Evolutionary conservation across 1,140 invertebrate species (phyloP).

Genomic region (Nilaparvata lugens): DNA sequence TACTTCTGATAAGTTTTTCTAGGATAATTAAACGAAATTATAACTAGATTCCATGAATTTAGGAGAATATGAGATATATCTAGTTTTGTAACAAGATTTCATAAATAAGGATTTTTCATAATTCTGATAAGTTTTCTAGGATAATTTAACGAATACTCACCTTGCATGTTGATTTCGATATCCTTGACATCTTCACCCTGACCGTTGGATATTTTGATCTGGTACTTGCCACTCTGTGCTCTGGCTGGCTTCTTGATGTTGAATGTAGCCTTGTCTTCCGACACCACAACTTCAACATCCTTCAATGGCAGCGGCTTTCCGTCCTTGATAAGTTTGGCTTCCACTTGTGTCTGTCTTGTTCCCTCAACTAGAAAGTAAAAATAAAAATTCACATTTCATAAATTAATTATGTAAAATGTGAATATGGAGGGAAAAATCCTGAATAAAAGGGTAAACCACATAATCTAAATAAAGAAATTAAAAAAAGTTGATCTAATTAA

Average conservation of each 20-base stretch:
- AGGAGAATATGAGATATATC: too few species aligned
- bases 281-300: constrained; percentile 79
- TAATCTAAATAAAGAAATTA: too few species aligned
- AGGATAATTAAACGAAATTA: too few species aligned
- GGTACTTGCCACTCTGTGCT: constrained; percentile 70
- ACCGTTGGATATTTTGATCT: constrained; percentile 75
- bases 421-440: too few species aligned
- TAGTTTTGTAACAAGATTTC: too few species aligned
- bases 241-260: constrained; percentile 83
- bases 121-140: neutral
- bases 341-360: constrained; percentile 73
- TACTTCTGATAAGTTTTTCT: too few species aligned
- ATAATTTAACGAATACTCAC: constrained; percentile 31
- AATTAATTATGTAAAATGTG: too few species aligned
- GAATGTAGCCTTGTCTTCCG: constrained; percentile 81
- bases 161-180: constrained; percentile 77
- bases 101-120: too few species aligned
- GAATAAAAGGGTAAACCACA: too few species aligned
- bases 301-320: constrained; percentile 77
- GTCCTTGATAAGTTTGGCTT: constrained; percentile 81
- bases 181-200: constrained; percentile 81
- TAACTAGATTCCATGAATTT: too few species aligned
- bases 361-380: constrained; percentile 57
- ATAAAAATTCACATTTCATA: neutral
- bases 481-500: too few species aligned